Evolutionary conservation across 2,797 vertebrate species (phyloP).

Genomic region (Chaetophractus vellerosus): DNA sequence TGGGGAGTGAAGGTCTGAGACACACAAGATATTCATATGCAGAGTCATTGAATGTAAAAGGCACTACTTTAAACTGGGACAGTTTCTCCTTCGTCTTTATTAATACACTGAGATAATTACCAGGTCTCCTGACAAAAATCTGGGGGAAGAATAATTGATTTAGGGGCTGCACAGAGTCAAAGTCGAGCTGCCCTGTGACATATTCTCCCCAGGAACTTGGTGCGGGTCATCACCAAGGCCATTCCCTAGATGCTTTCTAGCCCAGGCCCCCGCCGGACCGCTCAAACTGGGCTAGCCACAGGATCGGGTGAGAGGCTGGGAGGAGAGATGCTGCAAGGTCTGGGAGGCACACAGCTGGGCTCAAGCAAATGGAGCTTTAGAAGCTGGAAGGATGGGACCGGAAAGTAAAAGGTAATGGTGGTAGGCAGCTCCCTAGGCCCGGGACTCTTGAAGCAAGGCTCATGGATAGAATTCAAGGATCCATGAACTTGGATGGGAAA

Average conservation of each 20-base stretch:
- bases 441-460: too few relatives aligned
- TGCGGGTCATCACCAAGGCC: not conserved
- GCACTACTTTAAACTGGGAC: slow-evolving; percentile 42
- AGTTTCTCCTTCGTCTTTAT: slow-evolving; percentile 71
- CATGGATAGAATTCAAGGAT: not conserved
- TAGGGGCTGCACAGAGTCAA: slow-evolving; percentile 72
- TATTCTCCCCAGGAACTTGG: slow-evolving; percentile 47
- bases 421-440: not conserved
- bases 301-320: not conserved
- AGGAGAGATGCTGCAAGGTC: not conserved
- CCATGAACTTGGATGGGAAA: not conserved
- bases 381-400: not conserved
- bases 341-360: not conserved
- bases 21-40: not conserved
- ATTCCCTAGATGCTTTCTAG: not conserved
- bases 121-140: slow-evolving; percentile 76
- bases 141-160: slow-evolving; percentile 82
- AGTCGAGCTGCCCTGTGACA: slow-evolving; percentile 63
- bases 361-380: not conserved
- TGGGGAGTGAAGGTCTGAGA: not conserved
- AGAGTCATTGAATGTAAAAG: slow-evolving; percentile 33
- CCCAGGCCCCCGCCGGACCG: not conserved
- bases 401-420: not conserved
- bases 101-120: slow-evolving; percentile 79
- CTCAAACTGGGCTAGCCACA: not conserved